Conservation (phyloP, 2,113 vertebrate genomes). For the Falcunculus frontatus region DNA sequence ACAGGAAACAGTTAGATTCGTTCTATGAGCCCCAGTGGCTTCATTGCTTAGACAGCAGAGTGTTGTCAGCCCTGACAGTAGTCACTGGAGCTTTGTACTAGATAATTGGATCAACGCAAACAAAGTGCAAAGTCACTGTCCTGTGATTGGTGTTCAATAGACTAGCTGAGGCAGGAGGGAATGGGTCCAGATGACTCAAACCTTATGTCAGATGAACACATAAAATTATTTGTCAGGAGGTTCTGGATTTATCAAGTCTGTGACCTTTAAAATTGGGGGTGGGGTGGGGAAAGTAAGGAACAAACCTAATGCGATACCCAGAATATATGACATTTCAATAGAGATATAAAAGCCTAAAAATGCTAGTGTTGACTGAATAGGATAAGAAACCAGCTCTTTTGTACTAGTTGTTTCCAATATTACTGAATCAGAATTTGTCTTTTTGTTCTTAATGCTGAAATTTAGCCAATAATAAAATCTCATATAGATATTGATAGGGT, state of each 20-base stretch:
- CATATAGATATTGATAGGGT: background rate
- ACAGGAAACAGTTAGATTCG: slow-evolving; percentile 74
- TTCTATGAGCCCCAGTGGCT: slow-evolving; percentile 48
- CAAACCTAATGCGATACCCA: background rate
- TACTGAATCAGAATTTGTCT: background rate
- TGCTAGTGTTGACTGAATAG: background rate
- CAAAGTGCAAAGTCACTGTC: slow-evolving; percentile 76
- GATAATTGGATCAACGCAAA: slow-evolving; percentile 73
- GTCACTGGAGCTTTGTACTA: slow-evolving; percentile 58
- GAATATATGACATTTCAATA: background rate
- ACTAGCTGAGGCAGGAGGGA: slow-evolving; percentile 83
- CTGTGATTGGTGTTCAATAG: slow-evolving; percentile 77
- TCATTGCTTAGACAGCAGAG: slow-evolving; percentile 79
- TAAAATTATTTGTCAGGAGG: slow-evolving; percentile 61
- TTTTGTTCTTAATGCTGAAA: background rate
- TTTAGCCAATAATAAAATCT: background rate
- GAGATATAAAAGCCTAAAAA: background rate
- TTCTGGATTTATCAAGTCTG: slow-evolving; percentile 60
- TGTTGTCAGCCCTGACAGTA: slow-evolving; percentile 73
- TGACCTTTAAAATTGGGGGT: background rate
- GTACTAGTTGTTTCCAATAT: background rate
- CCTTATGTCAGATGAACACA: slow-evolving; percentile 21
- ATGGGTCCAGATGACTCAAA: slow-evolving; percentile 71
- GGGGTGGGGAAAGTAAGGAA: background rate
- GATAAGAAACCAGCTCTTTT: background rate